phyloP scores from a whole-genome alignment of 2,888 invertebrate species.

The Tholera decimalis region DNA sequence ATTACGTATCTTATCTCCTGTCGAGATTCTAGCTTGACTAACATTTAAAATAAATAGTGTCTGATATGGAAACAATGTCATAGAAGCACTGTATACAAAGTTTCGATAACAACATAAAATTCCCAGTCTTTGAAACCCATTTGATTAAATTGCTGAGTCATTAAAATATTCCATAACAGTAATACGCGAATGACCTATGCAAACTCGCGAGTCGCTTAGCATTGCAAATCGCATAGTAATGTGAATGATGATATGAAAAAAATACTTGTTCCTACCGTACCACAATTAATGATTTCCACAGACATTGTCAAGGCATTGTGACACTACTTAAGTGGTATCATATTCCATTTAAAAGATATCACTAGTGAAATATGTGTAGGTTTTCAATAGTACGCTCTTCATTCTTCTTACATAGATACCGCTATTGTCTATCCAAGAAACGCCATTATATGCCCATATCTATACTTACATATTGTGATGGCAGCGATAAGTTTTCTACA shows the following conservation, averaged over 20 bases:
- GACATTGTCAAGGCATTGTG: too few species aligned
- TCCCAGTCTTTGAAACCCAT: background rate
- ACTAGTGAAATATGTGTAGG: background rate
- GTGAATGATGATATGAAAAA: background rate
- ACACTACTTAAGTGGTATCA: background rate
- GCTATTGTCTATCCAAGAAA: background rate
- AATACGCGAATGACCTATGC: background rate
- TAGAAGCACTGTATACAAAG: conserved; percentile 2
- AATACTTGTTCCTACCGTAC: background rate
- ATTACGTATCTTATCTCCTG: too few species aligned
- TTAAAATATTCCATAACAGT: conserved; percentile 19
- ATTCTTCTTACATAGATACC: too few species aligned
- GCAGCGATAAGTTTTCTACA: conserved; percentile 95
- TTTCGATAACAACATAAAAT: conserved; percentile 6
- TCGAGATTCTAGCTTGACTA: background rate
- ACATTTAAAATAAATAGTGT: background rate
- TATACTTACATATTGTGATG: conserved; percentile 94
- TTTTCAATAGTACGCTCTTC: background rate
- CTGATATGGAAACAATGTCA: background rate
- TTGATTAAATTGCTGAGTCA: background rate
- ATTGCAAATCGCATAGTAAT: conserved; percentile 6
- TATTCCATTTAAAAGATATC: background rate
- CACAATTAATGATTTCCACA: background rate
- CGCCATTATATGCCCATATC: background rate
- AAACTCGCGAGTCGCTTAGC: background rate